phyloP scores from a whole-genome alignment of 2,888 invertebrate genomes.

The Drosophila phalerata region DNA sequence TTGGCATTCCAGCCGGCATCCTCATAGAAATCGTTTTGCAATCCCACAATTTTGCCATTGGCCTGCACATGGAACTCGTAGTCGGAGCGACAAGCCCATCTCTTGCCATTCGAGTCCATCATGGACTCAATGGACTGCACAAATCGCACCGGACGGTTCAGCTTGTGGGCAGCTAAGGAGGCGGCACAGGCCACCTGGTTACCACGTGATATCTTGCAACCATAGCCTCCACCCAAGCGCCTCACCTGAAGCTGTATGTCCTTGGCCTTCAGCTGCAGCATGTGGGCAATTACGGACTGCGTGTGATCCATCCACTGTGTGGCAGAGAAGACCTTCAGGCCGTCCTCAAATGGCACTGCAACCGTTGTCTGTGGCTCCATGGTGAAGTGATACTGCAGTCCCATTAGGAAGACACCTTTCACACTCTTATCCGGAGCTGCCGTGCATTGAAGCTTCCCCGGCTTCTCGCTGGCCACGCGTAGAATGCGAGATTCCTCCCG shows the following conservation, averaged over 20 bases:
- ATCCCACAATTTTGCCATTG: slow-evolving; percentile 89
- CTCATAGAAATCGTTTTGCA: slow-evolving; percentile 87
- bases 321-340: slow-evolving; percentile 88
- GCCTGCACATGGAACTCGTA: slow-evolving; percentile 89
- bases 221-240: slow-evolving; percentile 93
- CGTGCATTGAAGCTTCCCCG: slow-evolving; percentile 37
- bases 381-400: slow-evolving; percentile 90
- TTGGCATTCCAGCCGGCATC: slow-evolving; percentile 87
- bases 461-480: slow-evolving; percentile 52
- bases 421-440: slow-evolving; percentile 53
- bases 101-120: slow-evolving; percentile 90
- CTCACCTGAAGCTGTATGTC: slow-evolving; percentile 90
- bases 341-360: slow-evolving; percentile 90
- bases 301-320: slow-evolving; percentile 89
- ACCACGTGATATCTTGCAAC: slow-evolving; percentile 90
- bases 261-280: slow-evolving; percentile 88
- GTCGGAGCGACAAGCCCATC: slow-evolving; percentile 87
- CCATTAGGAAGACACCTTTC: slow-evolving; percentile 87
- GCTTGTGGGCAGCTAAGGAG: slow-evolving; percentile 88
- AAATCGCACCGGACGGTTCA: slow-evolving; percentile 89
- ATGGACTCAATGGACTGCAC: slow-evolving; percentile 90
- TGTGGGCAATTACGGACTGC: slow-evolving; percentile 87
- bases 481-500: slow-evolving; percentile 70
- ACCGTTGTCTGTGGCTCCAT: slow-evolving; percentile 91
- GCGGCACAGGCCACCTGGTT: slow-evolving; percentile 88